Base-by-base conservation (phyloP, 1,140 invertebrate genomes). In the Mactra quadrangularis region DNA sequence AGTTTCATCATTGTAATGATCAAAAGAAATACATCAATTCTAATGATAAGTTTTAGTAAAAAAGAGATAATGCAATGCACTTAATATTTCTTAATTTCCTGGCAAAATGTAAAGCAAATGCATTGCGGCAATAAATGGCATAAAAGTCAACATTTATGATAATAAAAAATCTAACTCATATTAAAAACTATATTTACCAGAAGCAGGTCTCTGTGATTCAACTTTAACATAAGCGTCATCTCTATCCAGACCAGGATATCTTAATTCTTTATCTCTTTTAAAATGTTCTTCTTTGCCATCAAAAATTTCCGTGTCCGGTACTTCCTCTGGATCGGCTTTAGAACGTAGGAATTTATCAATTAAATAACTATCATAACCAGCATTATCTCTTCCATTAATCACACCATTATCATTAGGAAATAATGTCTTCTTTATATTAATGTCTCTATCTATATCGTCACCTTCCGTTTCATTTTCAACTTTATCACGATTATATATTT, bases 331-430 rank as follows among this genome's bases (percentile, higher is more conserved):
- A 45, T 79, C 77, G 4, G 62, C 62, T 27, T 79, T 17, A n/a
- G 77, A 79, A 31, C 41, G 62, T 9, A 79, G 38, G 0, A 79
- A 52, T 59, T 59, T 79, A 19, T 79, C 64, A 31, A 79, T 52
- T 1, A 79, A 25, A 47, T 79, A 79, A 15, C 27, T 52, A 41
- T 79, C 77, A 35, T 79, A 79, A 6, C 64, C 62, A 25, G 52
- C 19, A 50, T 50, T 50, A 2, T 68, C 64, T 29, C 27, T 45
- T 31, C 45, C 29, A 2, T 3, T 7, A 47, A 68, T 68, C 3
- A 38, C 27, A 17, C 64, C 64, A 50, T 68, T 68, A 47, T 68
- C 45, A 50, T 50, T 29, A 27, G 64, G 64, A 19, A 68, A 52
- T 31, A 68, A 68, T 47, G 41, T 29, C 13, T 68, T 50, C 47